Evolutionary conservation across 1,140 invertebrate species (phyloP).

Genomic region (Euura lappo): DNA sequence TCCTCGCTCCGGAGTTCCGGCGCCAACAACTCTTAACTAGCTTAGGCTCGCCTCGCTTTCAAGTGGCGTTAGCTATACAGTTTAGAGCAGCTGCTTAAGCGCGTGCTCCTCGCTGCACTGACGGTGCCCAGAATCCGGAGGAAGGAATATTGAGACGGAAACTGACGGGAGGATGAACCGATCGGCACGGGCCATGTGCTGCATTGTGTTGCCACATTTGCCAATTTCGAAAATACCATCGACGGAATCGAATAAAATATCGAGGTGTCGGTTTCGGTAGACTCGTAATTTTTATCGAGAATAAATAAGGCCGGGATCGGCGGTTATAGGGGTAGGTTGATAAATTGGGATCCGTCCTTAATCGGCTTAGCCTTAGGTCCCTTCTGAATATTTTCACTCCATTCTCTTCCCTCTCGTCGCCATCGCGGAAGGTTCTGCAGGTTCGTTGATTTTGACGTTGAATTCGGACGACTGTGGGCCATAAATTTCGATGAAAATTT

Average conservation of each 20-base stretch:
- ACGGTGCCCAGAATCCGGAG: neutral
- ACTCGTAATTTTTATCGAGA: too few species aligned
- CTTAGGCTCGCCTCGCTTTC: neutral
- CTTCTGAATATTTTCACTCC: neutral
- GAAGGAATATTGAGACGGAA: neutral
- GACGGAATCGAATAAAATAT: too few species aligned
- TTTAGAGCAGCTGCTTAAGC: slow-evolving; percentile 6
- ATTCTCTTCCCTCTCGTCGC: neutral
- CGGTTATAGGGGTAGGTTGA: neutral
- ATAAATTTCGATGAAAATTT: slow-evolving; percentile 4
- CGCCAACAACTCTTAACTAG: neutral
- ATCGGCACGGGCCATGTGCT: neutral
- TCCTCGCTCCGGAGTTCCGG: too few species aligned
- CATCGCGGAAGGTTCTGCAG: neutral
- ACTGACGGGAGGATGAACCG: neutral
- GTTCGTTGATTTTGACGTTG: neutral
- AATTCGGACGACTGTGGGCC: neutral
- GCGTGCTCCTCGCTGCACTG: neutral
- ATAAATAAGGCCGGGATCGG: too few species aligned
- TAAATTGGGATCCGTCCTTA: neutral
- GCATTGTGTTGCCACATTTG: neutral
- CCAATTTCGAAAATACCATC: too few species aligned
- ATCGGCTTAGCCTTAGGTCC: neutral
- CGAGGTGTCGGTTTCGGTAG: too few species aligned
- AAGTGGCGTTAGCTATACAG: neutral